Conservation (phyloP, 2,888 invertebrate species). For the Chorisops tibialis region DNA sequence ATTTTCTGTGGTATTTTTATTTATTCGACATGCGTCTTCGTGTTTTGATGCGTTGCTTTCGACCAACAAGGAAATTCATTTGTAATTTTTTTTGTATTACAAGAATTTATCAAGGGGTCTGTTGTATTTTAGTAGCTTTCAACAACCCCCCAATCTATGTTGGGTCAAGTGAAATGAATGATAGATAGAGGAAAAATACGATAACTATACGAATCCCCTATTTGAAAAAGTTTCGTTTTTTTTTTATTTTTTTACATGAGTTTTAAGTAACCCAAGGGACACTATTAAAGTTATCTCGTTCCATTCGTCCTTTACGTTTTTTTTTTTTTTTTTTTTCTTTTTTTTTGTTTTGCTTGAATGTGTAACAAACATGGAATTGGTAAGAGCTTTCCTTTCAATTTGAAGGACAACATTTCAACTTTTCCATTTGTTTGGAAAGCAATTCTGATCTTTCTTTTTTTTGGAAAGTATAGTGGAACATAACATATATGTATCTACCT, state of each 20-base stretch:
- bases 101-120: conserved; percentile 15
- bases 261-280: conserved; percentile 30
- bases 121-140: background rate
- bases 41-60: conserved; percentile 14
- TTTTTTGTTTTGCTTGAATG: background rate
- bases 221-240: background rate
- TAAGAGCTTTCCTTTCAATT: conserved; percentile 20
- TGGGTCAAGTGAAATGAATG: conserved; percentile 13
- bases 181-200: conserved; percentile 7
- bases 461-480: background rate
- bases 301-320: conserved; percentile 14
- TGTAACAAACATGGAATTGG: conserved; percentile 2
- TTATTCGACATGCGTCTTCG: background rate
- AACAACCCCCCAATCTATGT: background rate
- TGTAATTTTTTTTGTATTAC: conserved; percentile 13
- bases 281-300: conserved; percentile 35
- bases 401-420: conserved; percentile 17
- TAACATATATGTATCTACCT: conserved; percentile 2
- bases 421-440: conserved; percentile 15
- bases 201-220: background rate
- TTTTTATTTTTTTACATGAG: background rate
- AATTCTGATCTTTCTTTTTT: background rate
- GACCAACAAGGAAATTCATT: conserved; percentile 1
- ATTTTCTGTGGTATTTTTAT: background rate
- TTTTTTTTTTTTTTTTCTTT: conserved; percentile 1